Percentiles rank a stretch among this genome's conserved stretches.
phyloP scores from a whole-genome alignment of 2,888 invertebrate genomes.

The Drosophila conformis region DNA sequence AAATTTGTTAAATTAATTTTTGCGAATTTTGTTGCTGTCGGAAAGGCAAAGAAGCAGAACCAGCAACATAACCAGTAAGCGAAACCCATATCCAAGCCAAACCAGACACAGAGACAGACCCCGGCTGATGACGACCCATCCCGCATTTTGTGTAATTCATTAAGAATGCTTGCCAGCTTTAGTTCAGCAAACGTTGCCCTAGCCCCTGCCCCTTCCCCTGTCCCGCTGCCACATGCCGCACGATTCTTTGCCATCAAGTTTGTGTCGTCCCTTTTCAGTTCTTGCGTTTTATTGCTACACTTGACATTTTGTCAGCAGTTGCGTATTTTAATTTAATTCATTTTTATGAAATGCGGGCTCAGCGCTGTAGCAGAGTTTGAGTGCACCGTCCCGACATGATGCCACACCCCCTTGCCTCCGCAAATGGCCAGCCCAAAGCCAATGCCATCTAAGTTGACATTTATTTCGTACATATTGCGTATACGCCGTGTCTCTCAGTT shows the following conservation, averaged over 20 bases:
- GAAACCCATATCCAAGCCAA: constrained; percentile 20
- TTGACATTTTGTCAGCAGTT: constrained; percentile 80
- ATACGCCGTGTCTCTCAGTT: constrained; percentile 68
- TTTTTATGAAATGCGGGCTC: constrained; percentile 80
- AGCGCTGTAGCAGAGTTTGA: constrained; percentile 21
- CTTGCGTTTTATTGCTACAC: constrained; percentile 75
- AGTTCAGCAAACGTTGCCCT: constrained; percentile 37
- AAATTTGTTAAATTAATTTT: constrained; percentile 66
- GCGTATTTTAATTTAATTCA: constrained; percentile 79
- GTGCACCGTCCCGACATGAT: constrained; percentile 3
- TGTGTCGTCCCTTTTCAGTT: constrained; percentile 53
- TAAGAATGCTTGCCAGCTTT: constrained; percentile 66
- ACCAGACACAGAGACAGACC: constrained; percentile 4
- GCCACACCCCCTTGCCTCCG: not conserved
- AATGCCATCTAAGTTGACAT: constrained; percentile 74
- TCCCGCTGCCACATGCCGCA: constrained; percentile 8
- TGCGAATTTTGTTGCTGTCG: constrained; percentile 50
- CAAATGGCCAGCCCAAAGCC: constrained; percentile 18
- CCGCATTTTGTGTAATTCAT: constrained; percentile 80
- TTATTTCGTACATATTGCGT: constrained; percentile 78
- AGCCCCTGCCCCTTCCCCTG: not conserved
- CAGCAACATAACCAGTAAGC: constrained; percentile 26
- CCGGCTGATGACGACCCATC: constrained; percentile 42
- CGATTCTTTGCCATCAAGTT: not conserved
- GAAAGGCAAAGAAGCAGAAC: constrained; percentile 54